phyloP scores from a whole-genome alignment of 2,113 vertebrate genomes.

The Microtus oregoni region DNA sequence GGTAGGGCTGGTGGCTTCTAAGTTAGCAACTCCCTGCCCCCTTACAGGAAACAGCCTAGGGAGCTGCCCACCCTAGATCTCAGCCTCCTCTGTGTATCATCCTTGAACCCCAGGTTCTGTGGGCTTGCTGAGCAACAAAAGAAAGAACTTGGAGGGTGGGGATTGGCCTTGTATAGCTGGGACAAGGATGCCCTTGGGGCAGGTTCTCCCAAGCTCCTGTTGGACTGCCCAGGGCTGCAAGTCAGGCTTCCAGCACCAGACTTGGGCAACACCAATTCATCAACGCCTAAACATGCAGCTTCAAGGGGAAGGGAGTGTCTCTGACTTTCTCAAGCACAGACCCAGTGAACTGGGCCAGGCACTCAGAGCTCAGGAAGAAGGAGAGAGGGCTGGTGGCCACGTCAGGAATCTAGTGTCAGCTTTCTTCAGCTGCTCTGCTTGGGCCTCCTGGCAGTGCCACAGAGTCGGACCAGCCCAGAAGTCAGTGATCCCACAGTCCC shows the following conservation, averaged over 20 bases:
- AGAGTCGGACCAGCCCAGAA: neutral
- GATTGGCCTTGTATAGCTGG: neutral
- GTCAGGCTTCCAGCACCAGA: neutral
- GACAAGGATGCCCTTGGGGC: neutral
- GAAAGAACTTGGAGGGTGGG: neutral
- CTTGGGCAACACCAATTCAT: neutral
- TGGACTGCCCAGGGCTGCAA: neutral
- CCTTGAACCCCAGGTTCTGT: no score
- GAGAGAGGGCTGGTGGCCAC: neutral
- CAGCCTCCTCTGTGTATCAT: neutral
- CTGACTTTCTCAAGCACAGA: neutral
- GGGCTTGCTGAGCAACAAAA: neutral
- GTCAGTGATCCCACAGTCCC: neutral
- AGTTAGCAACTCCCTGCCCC: neutral
- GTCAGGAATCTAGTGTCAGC: rapidly evolving
- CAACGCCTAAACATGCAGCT: neutral
- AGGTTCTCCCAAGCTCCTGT: neutral
- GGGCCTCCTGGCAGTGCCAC: neutral
- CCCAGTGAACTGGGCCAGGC: neutral
- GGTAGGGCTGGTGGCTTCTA: neutral
- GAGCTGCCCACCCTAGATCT: no score
- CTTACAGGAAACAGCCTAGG: neutral
- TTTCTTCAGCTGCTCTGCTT: neutral
- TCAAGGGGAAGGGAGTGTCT: neutral
- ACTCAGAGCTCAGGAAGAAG: neutral